Evolutionary conservation across 1,140 invertebrate species (phyloP).

Genomic region (Nomia melanderi): DNA sequence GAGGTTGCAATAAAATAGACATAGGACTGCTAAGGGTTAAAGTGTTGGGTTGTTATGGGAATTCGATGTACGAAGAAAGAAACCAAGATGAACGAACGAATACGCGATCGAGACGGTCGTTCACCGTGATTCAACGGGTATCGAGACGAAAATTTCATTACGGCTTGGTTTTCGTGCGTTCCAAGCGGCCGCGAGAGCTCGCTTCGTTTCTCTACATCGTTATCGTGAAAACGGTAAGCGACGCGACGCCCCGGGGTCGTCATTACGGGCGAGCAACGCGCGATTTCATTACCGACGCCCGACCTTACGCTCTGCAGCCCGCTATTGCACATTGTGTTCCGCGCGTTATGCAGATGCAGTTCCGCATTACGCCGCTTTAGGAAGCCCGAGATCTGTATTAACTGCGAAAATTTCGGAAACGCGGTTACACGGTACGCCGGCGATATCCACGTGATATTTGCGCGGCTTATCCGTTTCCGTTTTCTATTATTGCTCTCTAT

Average conservation of each 20-base stretch:
- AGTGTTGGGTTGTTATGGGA: no score
- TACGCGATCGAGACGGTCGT: no score
- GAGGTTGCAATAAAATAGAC: no score
- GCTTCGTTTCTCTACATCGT: conserved; percentile 42
- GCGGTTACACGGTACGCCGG: background rate
- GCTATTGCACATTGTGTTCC: conserved; percentile 48
- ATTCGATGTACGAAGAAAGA: no score
- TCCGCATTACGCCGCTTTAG: conserved; percentile 16
- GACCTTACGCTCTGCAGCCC: conserved; percentile 22
- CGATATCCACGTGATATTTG: background rate
- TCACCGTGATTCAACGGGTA: background rate
- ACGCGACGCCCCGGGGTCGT: conserved; percentile 41
- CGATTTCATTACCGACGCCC: conserved; percentile 59
- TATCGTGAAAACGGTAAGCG: conserved; percentile 49
- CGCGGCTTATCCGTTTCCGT: background rate
- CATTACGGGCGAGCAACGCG: conserved; percentile 49
- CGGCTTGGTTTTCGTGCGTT: conserved; percentile 18
- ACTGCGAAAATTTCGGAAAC: conserved; percentile 49
- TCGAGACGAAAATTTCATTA: conserved; percentile 30
- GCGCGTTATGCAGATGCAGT: conserved; percentile 54
- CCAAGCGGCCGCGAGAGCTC: background rate
- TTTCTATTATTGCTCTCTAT: background rate
- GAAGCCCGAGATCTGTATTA: conserved; percentile 47
- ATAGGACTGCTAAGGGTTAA: no score
- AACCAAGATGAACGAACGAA: no score